Evolutionary conservation across 2,797 vertebrate genomes (phyloP).

Genomic region (Emydoidea blandingii): DNA sequence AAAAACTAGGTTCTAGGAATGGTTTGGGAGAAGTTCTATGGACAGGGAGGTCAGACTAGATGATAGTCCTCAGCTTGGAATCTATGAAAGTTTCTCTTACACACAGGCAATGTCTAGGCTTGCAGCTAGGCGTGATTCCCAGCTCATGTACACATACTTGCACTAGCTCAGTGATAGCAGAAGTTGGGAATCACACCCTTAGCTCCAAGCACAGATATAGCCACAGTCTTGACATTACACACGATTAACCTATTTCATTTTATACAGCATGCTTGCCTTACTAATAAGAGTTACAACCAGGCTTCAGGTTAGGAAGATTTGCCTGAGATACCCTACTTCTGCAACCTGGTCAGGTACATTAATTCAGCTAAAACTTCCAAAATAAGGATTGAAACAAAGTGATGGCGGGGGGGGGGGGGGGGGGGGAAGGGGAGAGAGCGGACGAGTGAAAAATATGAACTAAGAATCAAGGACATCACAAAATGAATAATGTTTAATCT

Average conservation of each 20-base stretch:
- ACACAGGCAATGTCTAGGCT: background rate
- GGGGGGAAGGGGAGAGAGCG: background rate
- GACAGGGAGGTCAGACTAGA: background rate
- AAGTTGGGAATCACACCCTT: background rate
- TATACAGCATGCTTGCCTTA: slow-evolving; percentile 20
- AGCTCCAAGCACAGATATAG: background rate
- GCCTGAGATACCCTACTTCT: slow-evolving; percentile 58
- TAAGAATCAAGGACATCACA: slow-evolving; percentile 57
- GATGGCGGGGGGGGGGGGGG: slow-evolving; percentile 18
- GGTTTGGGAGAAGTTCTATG: background rate
- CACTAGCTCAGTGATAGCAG: background rate
- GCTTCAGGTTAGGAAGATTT: slow-evolving; percentile 47
- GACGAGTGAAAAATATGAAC: slow-evolving; percentile 39
- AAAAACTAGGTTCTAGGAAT: background rate
- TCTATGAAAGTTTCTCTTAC: background rate
- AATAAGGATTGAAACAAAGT: slow-evolving; percentile 61
- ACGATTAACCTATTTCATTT: slow-evolving; percentile 59
- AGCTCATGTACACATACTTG: background rate
- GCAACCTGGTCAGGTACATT: background rate
- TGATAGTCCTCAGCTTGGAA: background rate
- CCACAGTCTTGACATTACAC: background rate
- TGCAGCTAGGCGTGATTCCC: background rate
- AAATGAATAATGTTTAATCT: slow-evolving; percentile 68
- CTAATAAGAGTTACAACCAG: slow-evolving; percentile 27
- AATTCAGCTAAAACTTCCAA: slow-evolving; percentile 31